Percentiles rank a stretch among this genome's conserved stretches.
Evolutionary conservation across 2,113 vertebrate species (phyloP).

Genomic region (Copsychus sechellarum): DNA sequence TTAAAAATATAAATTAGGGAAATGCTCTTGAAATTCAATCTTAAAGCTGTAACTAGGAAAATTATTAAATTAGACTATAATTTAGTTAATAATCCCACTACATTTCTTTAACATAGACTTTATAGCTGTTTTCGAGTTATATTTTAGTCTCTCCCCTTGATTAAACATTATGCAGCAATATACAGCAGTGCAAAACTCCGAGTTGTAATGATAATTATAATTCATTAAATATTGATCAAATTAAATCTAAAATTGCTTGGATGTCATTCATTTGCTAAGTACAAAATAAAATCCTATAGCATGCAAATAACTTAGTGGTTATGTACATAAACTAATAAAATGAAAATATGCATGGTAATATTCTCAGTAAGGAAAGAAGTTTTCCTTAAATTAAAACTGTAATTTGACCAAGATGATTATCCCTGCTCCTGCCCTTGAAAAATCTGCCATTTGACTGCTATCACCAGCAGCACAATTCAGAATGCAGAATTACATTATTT

Average conservation of each 20-base stretch:
- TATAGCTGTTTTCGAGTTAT: slow-evolving; percentile 14
- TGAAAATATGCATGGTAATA: background rate
- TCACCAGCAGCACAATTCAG: background rate
- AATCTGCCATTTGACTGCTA: background rate
- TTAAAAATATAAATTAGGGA: background rate
- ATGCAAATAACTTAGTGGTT: background rate
- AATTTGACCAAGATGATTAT: background rate
- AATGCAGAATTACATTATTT: background rate
- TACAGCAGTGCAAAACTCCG: background rate
- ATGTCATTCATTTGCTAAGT: slow-evolving; percentile 28
- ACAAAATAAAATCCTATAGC: slow-evolving; percentile 30
- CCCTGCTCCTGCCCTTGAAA: background rate
- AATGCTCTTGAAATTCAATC: background rate
- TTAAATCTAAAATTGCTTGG: slow-evolving; percentile 35
- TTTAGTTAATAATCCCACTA: slow-evolving; percentile 39
- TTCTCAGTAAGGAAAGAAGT: background rate
- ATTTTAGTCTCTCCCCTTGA: slow-evolving; percentile 42
- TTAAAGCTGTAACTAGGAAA: background rate
- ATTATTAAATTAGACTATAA: slow-evolving; percentile 50
- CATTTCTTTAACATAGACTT: slow-evolving; percentile 17
- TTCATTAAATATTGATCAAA: slow-evolving; percentile 70
- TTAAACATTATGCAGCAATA: slow-evolving; percentile 52
- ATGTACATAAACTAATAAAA: slow-evolving; percentile 31
- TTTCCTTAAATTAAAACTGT: background rate
- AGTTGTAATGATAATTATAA: slow-evolving; percentile 53